Conservation (phyloP, 64 coral and sea anemone genomes). For the Montipora efflorescens region DNA sequence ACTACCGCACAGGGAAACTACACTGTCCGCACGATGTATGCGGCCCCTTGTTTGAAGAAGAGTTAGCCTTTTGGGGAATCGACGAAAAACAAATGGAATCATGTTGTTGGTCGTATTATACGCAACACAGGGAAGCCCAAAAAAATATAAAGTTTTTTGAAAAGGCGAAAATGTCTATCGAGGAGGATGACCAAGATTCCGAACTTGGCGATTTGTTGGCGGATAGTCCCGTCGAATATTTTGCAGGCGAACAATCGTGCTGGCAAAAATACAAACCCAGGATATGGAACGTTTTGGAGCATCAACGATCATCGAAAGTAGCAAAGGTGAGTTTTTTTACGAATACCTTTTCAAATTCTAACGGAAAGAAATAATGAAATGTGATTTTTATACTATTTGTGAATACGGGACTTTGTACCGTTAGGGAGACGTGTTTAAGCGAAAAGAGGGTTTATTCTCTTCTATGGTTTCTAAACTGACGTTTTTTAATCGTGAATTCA, state of each 20-base stretch:
- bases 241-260: constrained; percentile 40
- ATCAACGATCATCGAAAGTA: constrained; percentile 85
- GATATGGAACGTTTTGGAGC: constrained; percentile 94
- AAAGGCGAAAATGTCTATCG: constrained; percentile 69
- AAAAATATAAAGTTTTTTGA: constrained; percentile 95
- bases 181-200: constrained; percentile 68
- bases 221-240: constrained; percentile 16
- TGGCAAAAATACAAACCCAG: constrained; percentile 92
- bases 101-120: constrained; percentile 95
- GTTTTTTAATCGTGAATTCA: background rate
- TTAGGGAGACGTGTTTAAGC: constrained; percentile 30
- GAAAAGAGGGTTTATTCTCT: background rate
- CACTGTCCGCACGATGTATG: constrained; percentile 94
- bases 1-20: constrained; percentile 97
- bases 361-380: background rate
- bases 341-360: background rate
- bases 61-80: constrained; percentile 93
- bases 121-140: constrained; percentile 92
- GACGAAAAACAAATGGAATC: constrained; percentile 98
- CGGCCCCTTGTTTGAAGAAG: constrained; percentile 89
- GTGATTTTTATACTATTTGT: background rate
- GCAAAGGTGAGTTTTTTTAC: constrained; percentile 68
- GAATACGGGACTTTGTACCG: background rate
- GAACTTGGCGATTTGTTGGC: constrained; percentile 17
- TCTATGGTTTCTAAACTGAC: background rate